phyloP scores from a whole-genome alignment of 30 jellyfish, hydroid and myxozoan species.

The Hydra vulgaris region DNA sequence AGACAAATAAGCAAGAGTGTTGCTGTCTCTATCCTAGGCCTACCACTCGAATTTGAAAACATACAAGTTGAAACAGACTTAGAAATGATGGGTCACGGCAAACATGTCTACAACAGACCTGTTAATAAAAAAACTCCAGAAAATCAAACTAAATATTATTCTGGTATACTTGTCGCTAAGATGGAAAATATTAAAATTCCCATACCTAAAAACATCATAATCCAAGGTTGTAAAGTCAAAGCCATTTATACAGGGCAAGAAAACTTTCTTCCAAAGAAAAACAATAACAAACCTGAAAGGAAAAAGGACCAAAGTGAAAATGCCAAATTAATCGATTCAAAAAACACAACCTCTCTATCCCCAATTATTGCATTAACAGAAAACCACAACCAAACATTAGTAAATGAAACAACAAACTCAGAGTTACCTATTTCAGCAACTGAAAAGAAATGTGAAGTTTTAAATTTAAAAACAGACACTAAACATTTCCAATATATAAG shows the following conservation, averaged over 20 bases:
- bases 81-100: not conserved
- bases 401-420: too few relatives aligned
- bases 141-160: not conserved
- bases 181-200: not conserved
- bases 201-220: not conserved
- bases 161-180: not conserved
- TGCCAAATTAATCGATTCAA: too few relatives aligned
- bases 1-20: too few relatives aligned
- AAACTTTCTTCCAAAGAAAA: too few relatives aligned
- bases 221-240: not conserved
- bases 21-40: not conserved
- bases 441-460: too few relatives aligned
- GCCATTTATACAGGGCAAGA: not conserved
- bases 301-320: too few relatives aligned
- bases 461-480: too few relatives aligned
- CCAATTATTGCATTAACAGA: too few relatives aligned
- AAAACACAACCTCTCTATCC: too few relatives aligned
- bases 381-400: too few relatives aligned
- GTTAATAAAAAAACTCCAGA: not conserved
- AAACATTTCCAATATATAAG: too few relatives aligned
- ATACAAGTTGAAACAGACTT: not conserved
- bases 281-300: not conserved
- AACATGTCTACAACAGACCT: not conserved
- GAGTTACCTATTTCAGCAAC: too few relatives aligned
- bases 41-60: not conserved